phyloP scores from a whole-genome alignment of 2,797 vertebrate species.

The Hemitrygon akajei region DNA sequence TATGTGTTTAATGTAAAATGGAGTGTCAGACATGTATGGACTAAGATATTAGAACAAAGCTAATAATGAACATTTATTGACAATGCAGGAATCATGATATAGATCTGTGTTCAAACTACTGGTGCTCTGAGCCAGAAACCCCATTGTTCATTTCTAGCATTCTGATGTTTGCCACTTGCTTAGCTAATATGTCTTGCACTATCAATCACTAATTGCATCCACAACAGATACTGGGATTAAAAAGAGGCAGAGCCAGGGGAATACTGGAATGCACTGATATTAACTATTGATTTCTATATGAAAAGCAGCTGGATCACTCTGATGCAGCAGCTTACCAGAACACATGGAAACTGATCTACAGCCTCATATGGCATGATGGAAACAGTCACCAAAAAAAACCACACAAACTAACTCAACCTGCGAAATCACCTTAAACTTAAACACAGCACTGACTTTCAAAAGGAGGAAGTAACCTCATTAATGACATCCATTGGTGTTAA shows the following conservation, averaged over 20 bases:
- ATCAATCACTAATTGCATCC: constrained; percentile 37
- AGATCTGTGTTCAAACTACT: constrained; percentile 9
- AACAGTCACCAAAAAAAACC: neutral
- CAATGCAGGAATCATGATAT: constrained; percentile 9
- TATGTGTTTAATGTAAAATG: neutral
- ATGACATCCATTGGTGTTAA: neutral
- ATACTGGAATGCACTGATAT: constrained; percentile 21
- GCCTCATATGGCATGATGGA: neutral
- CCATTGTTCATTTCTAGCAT: constrained; percentile 32
- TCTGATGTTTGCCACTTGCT: constrained; percentile 34
- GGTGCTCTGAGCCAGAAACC: constrained; percentile 32
- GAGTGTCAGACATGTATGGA: neutral
- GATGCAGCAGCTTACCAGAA: neutral
- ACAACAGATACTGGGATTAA: constrained; percentile 19
- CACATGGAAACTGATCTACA: neutral
- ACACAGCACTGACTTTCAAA: neutral
- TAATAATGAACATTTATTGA: constrained; percentile 18
- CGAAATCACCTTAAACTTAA: neutral
- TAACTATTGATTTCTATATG: constrained; percentile 36
- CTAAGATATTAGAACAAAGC: constrained; percentile 26
- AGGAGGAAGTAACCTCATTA: neutral
- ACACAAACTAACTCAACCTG: neutral
- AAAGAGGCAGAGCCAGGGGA: neutral
- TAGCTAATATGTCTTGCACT: constrained; percentile 32
- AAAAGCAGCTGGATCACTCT: constrained; percentile 15